phyloP scores from a whole-genome alignment of 2,113 vertebrate species.

The Ardeotis arabs region DNA sequence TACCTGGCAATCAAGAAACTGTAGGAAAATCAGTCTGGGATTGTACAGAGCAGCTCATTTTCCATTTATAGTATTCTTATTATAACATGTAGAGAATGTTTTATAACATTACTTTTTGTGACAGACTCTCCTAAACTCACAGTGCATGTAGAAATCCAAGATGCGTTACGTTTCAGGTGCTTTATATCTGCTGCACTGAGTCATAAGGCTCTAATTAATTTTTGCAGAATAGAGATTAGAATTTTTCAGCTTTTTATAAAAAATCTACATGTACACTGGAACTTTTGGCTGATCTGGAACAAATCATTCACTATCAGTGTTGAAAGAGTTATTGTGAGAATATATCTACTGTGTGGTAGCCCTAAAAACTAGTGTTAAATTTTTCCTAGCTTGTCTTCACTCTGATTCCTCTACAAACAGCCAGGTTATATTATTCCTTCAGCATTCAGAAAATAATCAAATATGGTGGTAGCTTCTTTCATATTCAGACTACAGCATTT shows the following conservation, averaged over 20 bases:
- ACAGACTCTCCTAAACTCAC: not conserved
- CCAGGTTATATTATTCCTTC: not conserved
- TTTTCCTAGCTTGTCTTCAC: not conserved
- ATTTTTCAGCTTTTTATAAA: not conserved
- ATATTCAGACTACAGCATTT: not conserved
- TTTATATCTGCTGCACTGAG: not conserved
- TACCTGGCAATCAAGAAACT: not conserved
- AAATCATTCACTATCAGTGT: not conserved
- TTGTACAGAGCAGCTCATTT: not conserved
- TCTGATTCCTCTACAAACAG: not conserved
- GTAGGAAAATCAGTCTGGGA: not conserved
- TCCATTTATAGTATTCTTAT: not conserved
- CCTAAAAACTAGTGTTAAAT: not conserved
- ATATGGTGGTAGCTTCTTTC: not conserved
- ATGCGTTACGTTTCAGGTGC: not conserved
- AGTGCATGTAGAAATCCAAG: not conserved
- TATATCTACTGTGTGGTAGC: not conserved
- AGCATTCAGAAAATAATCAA: not conserved
- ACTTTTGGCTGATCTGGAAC: not conserved
- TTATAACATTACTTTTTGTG: not conserved
- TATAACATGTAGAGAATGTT: not conserved
- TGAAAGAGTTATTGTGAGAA: not conserved
- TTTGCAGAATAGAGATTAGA: not conserved
- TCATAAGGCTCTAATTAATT: not conserved
- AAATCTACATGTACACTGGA: not conserved